Evolutionary conservation across 2,888 invertebrate species (phyloP), one percentile per base, ranked within the genome.

Genomic region (Epirrita christyi): DNA sequence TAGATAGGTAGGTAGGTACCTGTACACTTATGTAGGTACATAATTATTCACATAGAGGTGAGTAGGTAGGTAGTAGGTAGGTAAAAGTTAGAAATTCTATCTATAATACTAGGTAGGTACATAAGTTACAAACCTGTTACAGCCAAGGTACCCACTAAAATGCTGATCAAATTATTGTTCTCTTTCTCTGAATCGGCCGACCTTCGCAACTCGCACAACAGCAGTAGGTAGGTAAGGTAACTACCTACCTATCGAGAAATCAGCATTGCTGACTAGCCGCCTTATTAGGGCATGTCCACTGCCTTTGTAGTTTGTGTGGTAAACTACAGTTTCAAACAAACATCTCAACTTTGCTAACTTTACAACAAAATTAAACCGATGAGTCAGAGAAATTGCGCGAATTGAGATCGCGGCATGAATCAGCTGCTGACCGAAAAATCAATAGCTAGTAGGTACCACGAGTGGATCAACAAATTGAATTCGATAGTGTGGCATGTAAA

Each of bases 371-470:
- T 71, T 68, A 76, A 82, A 83, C 84, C 85, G 75, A 78, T 88
- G 88, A 88, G 66, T 86, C 86, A 88, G 73, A 78, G 70, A 68
- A 71, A 75, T 85, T 85, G 79, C 83, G 81, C 79, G 85, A 85
- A 86, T 69, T 36, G 44, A 47, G 55, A 85, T 67, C 15, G 21
- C 40, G 55, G 61, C 62, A 75, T 85, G 88, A 88, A 85, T 89
- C 89, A 90, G 86, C 86, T 88, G 87, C 81, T 68, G 21, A 21
- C 51, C 57, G 64, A 83, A 87, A 88, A 90, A 90, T 90, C 89
- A 89, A 90, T 90, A 89, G 82, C 67, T 62, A 59, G 21, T 21
- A 21, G 21, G 21, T 21, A 21, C 21, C 21, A 62, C 71, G 67
- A 66, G 66, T 68, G 67, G 65, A 64, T 66, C 65, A 64, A 70